Conservation (phyloP, 30 jellyfish, hydroid and myxozoan genomes). For the Cassiopea xamachana region DNA sequence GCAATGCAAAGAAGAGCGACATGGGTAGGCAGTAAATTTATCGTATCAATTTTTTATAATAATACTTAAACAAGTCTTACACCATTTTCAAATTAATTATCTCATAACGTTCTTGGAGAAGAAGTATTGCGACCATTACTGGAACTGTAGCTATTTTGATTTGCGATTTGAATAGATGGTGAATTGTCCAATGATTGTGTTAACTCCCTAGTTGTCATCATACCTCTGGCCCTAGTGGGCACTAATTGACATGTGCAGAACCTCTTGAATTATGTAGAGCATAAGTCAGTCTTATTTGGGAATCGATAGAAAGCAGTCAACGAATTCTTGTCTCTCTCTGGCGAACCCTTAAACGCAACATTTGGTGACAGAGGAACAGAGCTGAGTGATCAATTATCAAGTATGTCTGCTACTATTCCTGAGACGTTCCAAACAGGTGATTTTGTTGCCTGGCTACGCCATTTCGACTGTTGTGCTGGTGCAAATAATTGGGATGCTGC, state of each 20-base stretch:
- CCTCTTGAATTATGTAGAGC: background rate
- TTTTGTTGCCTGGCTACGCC: constrained; percentile 59
- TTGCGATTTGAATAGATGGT: too few species aligned
- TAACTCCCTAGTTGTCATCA: background rate
- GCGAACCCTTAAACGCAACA: background rate
- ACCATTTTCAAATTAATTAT: too few species aligned
- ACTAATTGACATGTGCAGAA: background rate
- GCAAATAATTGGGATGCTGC: constrained; percentile 42
- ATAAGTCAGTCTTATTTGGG: background rate
- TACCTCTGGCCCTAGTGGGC: background rate
- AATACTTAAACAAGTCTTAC: too few species aligned
- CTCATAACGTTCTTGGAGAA: too few species aligned
- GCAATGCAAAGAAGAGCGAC: too few species aligned
- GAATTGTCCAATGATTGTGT: background rate
- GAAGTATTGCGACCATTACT: too few species aligned
- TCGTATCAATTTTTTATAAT: too few species aligned
- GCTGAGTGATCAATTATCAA: constrained; percentile 18
- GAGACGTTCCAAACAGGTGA: constrained; percentile 49
- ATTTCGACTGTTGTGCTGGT: constrained; percentile 39
- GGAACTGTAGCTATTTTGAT: too few species aligned
- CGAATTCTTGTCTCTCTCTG: constrained; percentile 3
- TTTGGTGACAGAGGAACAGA: constrained; percentile 31
- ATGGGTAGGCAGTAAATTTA: too few species aligned
- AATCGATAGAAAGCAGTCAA: background rate
- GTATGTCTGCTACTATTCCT: constrained; percentile 53